phyloP scores from a whole-genome alignment of 1,140 invertebrate species.

The Ridgeia piscesae region DNA sequence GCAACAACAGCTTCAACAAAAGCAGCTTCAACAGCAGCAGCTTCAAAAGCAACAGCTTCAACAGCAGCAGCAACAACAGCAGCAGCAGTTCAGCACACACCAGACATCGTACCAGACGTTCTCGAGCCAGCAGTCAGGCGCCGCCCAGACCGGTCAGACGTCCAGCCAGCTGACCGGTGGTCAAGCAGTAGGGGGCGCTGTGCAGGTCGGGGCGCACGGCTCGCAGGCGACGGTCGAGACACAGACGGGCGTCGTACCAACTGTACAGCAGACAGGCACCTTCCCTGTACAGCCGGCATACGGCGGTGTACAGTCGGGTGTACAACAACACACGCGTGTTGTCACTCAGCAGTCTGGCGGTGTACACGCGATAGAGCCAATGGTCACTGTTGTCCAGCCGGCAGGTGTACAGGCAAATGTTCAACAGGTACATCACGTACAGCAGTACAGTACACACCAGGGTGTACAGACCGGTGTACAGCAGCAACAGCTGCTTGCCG shows the following conservation, averaged over 20 bases:
- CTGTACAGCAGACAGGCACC: neutral
- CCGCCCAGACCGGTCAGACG: neutral
- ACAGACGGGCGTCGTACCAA: neutral
- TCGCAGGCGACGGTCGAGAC: neutral
- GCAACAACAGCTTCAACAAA: neutral
- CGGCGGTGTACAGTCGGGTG: neutral
- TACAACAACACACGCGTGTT: neutral
- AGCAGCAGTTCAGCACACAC: constrained; percentile 16
- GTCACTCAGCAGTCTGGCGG: neutral
- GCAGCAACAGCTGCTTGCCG: neutral
- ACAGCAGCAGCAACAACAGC: constrained; percentile 28
- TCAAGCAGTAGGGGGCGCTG: neutral
- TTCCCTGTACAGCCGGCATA: neutral
- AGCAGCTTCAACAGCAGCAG: constrained; percentile 30
- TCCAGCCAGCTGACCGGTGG: neutral
- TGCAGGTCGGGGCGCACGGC: neutral
- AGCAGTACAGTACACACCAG: neutral
- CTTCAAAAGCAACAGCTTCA: constrained; percentile 34
- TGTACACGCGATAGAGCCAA: neutral
- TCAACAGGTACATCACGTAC: neutral
- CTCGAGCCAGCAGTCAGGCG: constrained; percentile 10
- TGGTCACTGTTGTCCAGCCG: neutral
- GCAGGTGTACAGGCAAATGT: neutral
- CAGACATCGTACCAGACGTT: constrained; percentile 17
- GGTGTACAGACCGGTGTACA: neutral